Evolutionary conservation across 2,888 invertebrate species (phyloP).

Genomic region (Smittia aterrima): DNA sequence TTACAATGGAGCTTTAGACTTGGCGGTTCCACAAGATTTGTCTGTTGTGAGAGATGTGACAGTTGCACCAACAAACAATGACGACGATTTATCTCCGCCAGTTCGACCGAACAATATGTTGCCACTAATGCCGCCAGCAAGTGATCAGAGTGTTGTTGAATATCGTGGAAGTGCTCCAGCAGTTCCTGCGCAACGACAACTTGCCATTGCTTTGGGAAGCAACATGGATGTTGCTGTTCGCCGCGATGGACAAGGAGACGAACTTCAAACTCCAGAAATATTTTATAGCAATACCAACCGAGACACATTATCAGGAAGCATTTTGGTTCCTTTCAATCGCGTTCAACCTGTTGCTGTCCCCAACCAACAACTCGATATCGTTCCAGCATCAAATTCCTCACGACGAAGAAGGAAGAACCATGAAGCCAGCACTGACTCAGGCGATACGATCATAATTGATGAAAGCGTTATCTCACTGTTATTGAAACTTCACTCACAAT

Average conservation of each 20-base stretch:
- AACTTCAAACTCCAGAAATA: slow-evolving; percentile 49
- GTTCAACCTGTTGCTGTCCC: slow-evolving; percentile 54
- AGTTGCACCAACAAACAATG: slow-evolving; percentile 48
- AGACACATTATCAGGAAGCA: slow-evolving; percentile 6
- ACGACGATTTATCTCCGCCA: slow-evolving; percentile 44
- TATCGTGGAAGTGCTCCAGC: slow-evolving; percentile 48
- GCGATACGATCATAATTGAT: slow-evolving; percentile 63
- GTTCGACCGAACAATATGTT: neutral
- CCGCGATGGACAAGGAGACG: slow-evolving; percentile 45
- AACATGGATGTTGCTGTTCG: slow-evolving; percentile 54
- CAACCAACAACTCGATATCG: slow-evolving; percentile 44
- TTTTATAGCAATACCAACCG: slow-evolving; percentile 44
- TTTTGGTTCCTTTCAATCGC: slow-evolving; percentile 51
- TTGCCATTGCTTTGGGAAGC: slow-evolving; percentile 47
- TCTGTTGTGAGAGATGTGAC: slow-evolving; percentile 53
- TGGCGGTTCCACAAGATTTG: slow-evolving; percentile 54
- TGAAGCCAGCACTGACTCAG: slow-evolving; percentile 40
- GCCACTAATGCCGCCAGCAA: slow-evolving; percentile 36
- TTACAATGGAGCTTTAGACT: slow-evolving; percentile 48
- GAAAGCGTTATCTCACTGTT: slow-evolving; percentile 89
- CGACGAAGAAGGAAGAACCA: slow-evolving; percentile 31
- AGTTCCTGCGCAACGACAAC: slow-evolving; percentile 9
- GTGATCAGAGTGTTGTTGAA: slow-evolving; percentile 42
- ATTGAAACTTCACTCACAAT: slow-evolving; percentile 84
- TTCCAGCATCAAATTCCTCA: neutral